A percentile compares a stretch with the other conserved stretches of the same genome.
Evolutionary conservation across 30 jellyfish, hydroid and myxozoan species (phyloP).

Genomic region (Chironex yamaguchii): DNA sequence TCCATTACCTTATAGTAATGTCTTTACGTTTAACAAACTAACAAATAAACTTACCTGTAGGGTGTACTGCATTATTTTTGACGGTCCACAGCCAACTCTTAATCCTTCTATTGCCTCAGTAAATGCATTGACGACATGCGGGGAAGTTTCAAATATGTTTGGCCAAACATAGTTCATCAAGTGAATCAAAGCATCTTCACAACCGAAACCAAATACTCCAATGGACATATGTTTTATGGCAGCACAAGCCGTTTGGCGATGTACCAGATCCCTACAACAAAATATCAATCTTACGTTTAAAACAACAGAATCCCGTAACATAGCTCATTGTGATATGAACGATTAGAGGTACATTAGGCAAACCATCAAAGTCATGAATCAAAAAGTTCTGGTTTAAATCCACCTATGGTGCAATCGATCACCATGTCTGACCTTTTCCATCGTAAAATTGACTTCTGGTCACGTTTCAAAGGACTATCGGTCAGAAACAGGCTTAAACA

Average conservation of each 20-base stretch:
- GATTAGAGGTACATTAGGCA: no score
- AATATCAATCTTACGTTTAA: neutral
- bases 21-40: no score
- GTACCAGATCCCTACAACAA: constrained; percentile 89
- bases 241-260: constrained; percentile 99
- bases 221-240: constrained; percentile 98
- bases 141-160: constrained; percentile 96
- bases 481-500: neutral
- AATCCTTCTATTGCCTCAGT: constrained; percentile 98
- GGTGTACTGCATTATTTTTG: constrained; percentile 83
- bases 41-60: constrained; percentile 81
- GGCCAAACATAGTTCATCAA: constrained; percentile 96
- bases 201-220: constrained; percentile 98
- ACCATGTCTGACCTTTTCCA: no score
- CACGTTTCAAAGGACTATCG: neutral
- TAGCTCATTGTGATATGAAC: no score
- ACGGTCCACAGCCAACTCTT: constrained; percentile 95
- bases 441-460: neutral
- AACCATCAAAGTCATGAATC: no score
- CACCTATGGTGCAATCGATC: no score
- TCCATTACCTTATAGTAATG: no score
- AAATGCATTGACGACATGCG: constrained; percentile 99
- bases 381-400: no score
- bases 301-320: no score
- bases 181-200: constrained; percentile 98